A percentile compares a stretch with the other conserved stretches of the same genome.
These are phyloP conservation scores for Sinonovacula constricta DNA, from an alignment of 1,140 invertebrate genomes.

Conservation along the genomic window DNA sequence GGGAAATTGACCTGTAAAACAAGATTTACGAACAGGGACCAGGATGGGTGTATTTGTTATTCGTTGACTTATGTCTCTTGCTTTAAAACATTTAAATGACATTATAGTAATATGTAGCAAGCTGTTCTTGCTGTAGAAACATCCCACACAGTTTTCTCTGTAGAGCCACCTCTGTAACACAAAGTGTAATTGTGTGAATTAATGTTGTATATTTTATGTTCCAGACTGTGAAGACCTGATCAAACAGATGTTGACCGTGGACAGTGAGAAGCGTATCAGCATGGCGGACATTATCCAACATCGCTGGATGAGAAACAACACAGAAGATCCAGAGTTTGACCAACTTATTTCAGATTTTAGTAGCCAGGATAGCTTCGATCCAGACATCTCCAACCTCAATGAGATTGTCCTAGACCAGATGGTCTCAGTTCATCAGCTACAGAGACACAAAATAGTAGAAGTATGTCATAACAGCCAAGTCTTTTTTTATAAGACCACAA, in stretches of 20 bases:
- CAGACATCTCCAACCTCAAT: constrained; percentile 80
- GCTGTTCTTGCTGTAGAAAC: too few relatives aligned
- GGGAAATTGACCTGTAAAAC: too few relatives aligned
- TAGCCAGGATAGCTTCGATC: constrained; percentile 9
- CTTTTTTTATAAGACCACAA: too few relatives aligned
- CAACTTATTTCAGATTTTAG: constrained; percentile 60
- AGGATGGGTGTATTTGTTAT: too few relatives aligned
- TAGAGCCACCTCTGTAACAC: too few relatives aligned
- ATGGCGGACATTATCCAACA: constrained; percentile 92
- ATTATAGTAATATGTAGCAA: too few relatives aligned
- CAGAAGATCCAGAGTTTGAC: constrained; percentile 75
- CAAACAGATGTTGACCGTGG: constrained; percentile 94
- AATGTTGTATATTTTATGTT: constrained; percentile 1
- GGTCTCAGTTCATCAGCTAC: constrained; percentile 90
- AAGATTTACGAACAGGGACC: too few relatives aligned
- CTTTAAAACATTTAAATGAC: too few relatives aligned
- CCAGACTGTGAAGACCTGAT: constrained; percentile 95
- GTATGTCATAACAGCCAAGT: too few relatives aligned
- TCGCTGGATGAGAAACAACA: constrained; percentile 88
- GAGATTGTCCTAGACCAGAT: constrained; percentile 94
- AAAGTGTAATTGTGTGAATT: constrained; percentile 84
- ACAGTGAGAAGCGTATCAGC: constrained; percentile 89
- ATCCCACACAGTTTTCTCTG: too few relatives aligned
- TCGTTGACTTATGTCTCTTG: too few relatives aligned
- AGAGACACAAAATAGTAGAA: constrained; percentile 89